phyloP scores from a whole-genome alignment of 2,888 invertebrate species.

The Clusia tigrina region DNA sequence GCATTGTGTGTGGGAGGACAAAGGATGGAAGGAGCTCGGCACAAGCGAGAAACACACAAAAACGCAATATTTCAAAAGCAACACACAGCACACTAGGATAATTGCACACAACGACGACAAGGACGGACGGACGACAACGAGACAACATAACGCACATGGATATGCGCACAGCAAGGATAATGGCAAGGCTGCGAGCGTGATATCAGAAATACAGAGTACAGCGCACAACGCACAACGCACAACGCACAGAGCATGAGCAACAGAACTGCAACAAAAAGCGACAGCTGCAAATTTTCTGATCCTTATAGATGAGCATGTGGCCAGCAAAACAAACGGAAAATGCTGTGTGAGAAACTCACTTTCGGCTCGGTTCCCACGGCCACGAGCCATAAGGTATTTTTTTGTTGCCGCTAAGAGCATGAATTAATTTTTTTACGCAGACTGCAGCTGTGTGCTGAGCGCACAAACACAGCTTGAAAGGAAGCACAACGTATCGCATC shows the following conservation, averaged over 20 bases:
- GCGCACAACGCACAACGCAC: constrained; percentile 28
- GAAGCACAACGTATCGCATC: constrained; percentile 1
- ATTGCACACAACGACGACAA: constrained; percentile 21
- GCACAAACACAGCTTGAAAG: constrained; percentile 1
- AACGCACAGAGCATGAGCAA: constrained; percentile 30
- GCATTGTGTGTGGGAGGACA: not conserved
- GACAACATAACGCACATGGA: constrained; percentile 36
- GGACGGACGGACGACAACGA: constrained; percentile 2
- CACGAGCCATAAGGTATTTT: constrained; percentile 63
- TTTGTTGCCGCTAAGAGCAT: constrained; percentile 40
- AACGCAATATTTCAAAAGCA: constrained; percentile 29
- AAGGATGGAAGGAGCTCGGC: not conserved
- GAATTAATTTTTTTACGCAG: constrained; percentile 2
- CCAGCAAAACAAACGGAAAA: constrained; percentile 54
- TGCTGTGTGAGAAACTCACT: constrained; percentile 64
- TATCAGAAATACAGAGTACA: not conserved
- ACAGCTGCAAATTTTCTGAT: constrained; percentile 59
- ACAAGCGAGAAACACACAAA: constrained; percentile 40
- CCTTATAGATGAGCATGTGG: constrained; percentile 62
- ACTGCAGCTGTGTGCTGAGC: constrained; percentile 34
- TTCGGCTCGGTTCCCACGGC: constrained; percentile 63
- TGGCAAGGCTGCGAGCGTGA: constrained; percentile 49
- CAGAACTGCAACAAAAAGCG: constrained; percentile 43
- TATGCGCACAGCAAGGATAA: constrained; percentile 55
- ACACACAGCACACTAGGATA: constrained; percentile 43